Base-by-base conservation (phyloP, 2,113 vertebrate species). In the Ictalurus punctatus region DNA sequence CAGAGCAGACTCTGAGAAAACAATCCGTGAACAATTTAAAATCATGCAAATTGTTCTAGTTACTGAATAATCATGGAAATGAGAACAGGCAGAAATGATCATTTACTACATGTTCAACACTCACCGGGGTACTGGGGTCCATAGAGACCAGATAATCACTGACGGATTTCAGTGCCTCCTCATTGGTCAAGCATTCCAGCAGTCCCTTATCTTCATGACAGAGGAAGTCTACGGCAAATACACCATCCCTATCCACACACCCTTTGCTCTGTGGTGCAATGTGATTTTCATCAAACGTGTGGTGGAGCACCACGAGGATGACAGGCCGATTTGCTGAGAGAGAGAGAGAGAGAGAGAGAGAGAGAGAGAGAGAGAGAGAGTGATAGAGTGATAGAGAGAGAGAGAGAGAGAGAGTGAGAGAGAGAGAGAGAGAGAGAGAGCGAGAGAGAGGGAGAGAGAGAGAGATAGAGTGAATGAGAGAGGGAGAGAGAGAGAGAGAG, bases 151-250 rank as follows among this genome's bases (percentile, higher is more conserved):
- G 34, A 61, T 78, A 0, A 4, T 78, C 19, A 59, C 25, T n/a
- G 34, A 86, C 7, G 37, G 54, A 54, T 52, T 59, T n/a, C 27
- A 85, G 52, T 0, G 58, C 73, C 37, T 52, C 1, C 0, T 65
- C 58, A 52, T 87, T 87, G 16, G 14, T 1, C 16, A 16, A 44
- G 19, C 86, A 52, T 21, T 6, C n/a, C 40, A 87, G 74, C 86
- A 87, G 86, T 27, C 58, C 58, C 27, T 2, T 6, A 40, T 37
- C n/a, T 86, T 86, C 84, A 86, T 86, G 6, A 40, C 4, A 58
- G 48, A 86, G 69, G 23, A 54, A 86, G 34, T 59, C 84, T 30
- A 0, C 84, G 76, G 69, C 69, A 34, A 74, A 59, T 21, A 86
- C 69, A 74, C 17, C 13, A 3, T 27, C 30, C 10, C 13, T 21